Base-by-base conservation (phyloP, 64 coral and sea anemone species). In the Platygyra sinensis region DNA sequence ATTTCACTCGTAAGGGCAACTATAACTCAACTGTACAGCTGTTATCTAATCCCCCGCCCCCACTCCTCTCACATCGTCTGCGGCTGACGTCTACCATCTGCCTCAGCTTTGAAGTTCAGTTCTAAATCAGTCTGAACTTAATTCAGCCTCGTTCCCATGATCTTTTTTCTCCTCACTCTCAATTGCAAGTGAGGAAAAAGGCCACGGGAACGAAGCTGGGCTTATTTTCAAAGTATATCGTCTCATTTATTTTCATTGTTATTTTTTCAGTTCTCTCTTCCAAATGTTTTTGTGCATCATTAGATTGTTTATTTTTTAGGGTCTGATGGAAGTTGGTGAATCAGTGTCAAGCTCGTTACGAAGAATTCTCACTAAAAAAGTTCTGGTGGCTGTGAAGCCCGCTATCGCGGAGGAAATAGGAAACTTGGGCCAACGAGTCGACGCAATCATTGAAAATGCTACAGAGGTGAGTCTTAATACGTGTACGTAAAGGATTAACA, bases 401-500 rank as follows among this genome's bases (percentile, higher is more conserved):
- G 36, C 20, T 1, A 11, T 71, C 22, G 10, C 11, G 4, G 62
- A 85, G 12, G 38, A 51, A 71, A 85, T 42, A 13, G 62, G 42
- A 50, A 10, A 49, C 24, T 20, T 25, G 4, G 81, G 49, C 17
- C 38, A 72, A 51, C 1, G 20, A 7, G 8, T 85, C 0, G 5
- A 14, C 13, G 46, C 19, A 4, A 72, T 85, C 2, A 71, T 85
- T 30, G 1, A 85, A 85, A 69, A 52, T 72, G 62, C 81, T 52
- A 38, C 51, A 10, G 81, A 85, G 81, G 81, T 85, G n/a, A 51
- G 81, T 72, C 71, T 8, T 39, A 12, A 17, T 72, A 10, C 25
- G 65, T 25, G 20, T 10, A 9, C 20, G 17, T 67, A 9, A 36
- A 36, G 3, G 33, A 36, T 36, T 36, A 36, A 36, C 33, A 36